Base-by-base conservation (phyloP, 2,888 invertebrate species). In the Meloe dianella region DNA sequence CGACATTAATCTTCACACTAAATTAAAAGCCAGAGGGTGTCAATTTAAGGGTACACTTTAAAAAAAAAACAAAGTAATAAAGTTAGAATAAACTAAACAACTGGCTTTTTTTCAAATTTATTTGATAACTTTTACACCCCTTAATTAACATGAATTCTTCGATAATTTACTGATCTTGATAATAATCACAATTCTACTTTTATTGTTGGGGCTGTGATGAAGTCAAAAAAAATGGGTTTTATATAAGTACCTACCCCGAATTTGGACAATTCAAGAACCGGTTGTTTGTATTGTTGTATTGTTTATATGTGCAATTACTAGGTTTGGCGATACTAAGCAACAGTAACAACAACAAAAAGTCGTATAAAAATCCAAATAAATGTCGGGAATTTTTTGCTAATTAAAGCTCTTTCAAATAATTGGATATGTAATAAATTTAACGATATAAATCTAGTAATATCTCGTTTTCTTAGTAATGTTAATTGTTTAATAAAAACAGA, bases 371-470 rank as follows among this genome's bases (percentile, higher is more conserved):
- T 20, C 47, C 9, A 47, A 20, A 47, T 47, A 47, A 47, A 47
- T 47, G 47, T 20, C 20, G 47, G 47, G 47, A 47, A 47, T 47
- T 47, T n/a, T 47, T 47, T 47, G 47, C 47, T 47, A 47, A 47
- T 58, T 58, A 58, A 17, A 8, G 22, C 30, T 32, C 14, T 58
- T 58, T 22, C n/a, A 58, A 58, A 58, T 58, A 58, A 58, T 58
- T 58, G 35, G 58, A 12, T 24, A 58, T 58, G 30, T 58, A 58
- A 58, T 58, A 58, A 58, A 58, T 58, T 58, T 30, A 58, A 58
- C 22, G 58, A 58, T 58, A 58, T 20, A 35, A 32, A 58, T 24
- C 58, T 58, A 12, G 20, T 47, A 47, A 10, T 17, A 22, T 58
- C 35, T 17, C 10, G 58, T 14, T 30, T 29, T 29, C 58, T 58